Evolutionary conservation across 2,888 invertebrate species (phyloP).

Genomic region (Torymus auratus): DNA sequence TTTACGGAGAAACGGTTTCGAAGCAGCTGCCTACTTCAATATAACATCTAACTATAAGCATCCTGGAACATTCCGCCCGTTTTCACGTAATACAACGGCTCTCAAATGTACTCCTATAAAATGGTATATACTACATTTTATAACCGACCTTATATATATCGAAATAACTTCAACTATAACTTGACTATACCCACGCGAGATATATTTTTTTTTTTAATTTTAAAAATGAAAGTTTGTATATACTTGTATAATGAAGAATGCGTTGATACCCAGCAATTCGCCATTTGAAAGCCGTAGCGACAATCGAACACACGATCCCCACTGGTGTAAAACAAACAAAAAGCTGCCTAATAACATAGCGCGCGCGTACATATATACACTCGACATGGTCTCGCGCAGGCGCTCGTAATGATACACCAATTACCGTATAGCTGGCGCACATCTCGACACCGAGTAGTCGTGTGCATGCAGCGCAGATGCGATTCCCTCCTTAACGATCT

Average conservation of each 20-base stretch:
- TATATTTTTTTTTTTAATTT: too few relatives aligned
- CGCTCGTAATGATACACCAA: conserved; percentile 13
- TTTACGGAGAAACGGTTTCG: conserved; percentile 24
- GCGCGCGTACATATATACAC: not conserved
- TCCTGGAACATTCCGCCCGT: not conserved
- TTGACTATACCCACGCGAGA: too few relatives aligned
- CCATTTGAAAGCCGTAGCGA: conserved; percentile 4
- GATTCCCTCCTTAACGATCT: conserved; percentile 1
- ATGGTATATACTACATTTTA: too few relatives aligned
- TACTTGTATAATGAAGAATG: not conserved
- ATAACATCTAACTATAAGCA: conserved; percentile 7
- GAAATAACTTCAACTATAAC: too few relatives aligned
- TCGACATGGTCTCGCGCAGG: not conserved
- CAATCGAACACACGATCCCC: conserved; percentile 6
- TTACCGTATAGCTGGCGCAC: too few relatives aligned
- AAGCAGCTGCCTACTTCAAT: conserved; percentile 21
- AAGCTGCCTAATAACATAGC: conserved; percentile 30
- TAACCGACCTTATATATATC: too few relatives aligned
- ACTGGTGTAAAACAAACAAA: conserved; percentile 28
- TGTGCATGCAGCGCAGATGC: too few relatives aligned
- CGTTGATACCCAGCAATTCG: conserved; percentile 27
- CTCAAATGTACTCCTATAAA: not conserved
- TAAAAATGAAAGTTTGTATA: not conserved
- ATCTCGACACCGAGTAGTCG: too few relatives aligned
- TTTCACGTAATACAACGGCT: not conserved